Conservation (phyloP, 2,797 vertebrate genomes). For the Poecilia wingei region DNA sequence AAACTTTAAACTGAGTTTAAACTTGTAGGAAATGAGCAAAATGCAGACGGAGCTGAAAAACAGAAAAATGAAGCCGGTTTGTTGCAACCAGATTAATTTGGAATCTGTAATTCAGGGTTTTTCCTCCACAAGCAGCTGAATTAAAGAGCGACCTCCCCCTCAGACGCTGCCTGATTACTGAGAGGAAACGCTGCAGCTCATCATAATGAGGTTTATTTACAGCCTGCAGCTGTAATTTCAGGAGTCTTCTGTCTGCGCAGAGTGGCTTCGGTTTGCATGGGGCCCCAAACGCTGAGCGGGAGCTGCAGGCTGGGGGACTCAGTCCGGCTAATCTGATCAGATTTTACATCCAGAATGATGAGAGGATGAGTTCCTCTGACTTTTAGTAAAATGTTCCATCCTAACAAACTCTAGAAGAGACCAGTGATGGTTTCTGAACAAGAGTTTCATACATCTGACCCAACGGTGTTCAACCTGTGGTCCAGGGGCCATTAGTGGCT, state of each 20-base stretch:
- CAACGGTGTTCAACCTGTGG: too few relatives aligned
- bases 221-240: slow-evolving; percentile 67
- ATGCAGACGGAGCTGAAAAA: background rate
- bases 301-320: too few relatives aligned
- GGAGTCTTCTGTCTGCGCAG: slow-evolving; percentile 52
- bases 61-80: background rate
- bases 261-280: background rate
- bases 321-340: background rate
- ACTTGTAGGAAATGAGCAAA: background rate
- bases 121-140: slow-evolving; percentile 21
- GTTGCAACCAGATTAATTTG: background rate
- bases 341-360: background rate
- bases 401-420: too few relatives aligned
- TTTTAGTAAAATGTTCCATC: background rate
- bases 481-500: too few relatives aligned
- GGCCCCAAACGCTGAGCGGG: background rate
- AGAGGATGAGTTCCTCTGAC: background rate
- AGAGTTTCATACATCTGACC: too few relatives aligned
- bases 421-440: too few relatives aligned
- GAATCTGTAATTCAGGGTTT: slow-evolving; percentile 14
- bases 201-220: slow-evolving; percentile 56
- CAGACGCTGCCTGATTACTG: slow-evolving; percentile 18
- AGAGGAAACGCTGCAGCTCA: slow-evolving; percentile 42
- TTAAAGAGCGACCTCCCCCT: slow-evolving; percentile 21
- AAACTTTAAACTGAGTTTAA: background rate